These are phyloP conservation scores for Xerus rutilus DNA, from an alignment of 2,797 vertebrate species.

Conservation along the genomic window DNA sequence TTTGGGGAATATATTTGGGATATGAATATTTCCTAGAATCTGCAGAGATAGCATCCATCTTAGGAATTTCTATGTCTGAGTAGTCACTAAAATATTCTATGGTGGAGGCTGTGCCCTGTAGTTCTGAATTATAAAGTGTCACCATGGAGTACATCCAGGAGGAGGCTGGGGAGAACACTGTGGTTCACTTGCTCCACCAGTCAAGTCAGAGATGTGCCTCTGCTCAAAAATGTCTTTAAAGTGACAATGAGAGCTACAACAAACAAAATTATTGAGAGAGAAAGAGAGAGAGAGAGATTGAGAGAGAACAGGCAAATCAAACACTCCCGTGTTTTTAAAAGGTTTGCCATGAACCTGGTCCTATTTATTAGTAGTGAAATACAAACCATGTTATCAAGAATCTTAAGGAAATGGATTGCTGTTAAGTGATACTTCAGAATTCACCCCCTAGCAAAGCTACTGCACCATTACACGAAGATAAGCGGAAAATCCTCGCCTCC, in stretches of 20 bases:
- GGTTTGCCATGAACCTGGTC: slow-evolving; percentile 72
- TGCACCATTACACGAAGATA: slow-evolving; percentile 83
- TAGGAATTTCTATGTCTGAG: neutral
- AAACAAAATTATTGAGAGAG: neutral
- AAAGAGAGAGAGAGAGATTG: neutral
- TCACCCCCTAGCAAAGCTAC: slow-evolving; percentile 82
- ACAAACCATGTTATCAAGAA: slow-evolving; percentile 84
- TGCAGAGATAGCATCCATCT: neutral
- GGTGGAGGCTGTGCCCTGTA: rapidly evolving
- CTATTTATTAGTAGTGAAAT: slow-evolving; percentile 86
- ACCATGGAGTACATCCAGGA: rapidly evolving
- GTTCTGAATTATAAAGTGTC: neutral
- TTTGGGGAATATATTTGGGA: neutral
- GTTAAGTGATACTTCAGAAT: slow-evolving; percentile 88
- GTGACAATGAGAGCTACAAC: neutral
- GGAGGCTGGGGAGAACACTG: neutral
- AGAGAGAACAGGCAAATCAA: neutral
- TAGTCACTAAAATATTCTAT: neutral
- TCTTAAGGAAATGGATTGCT: slow-evolving; percentile 87
- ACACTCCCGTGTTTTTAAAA: slow-evolving; percentile 63
- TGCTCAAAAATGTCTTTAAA: slow-evolving; percentile 42
- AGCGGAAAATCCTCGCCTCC: slow-evolving; percentile 86
- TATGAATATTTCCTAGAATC: neutral
- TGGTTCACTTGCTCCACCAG: neutral
- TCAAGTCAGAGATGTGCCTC: neutral